Base-by-base conservation (phyloP, 2,113 vertebrate genomes). In the Eurypyga helias region DNA sequence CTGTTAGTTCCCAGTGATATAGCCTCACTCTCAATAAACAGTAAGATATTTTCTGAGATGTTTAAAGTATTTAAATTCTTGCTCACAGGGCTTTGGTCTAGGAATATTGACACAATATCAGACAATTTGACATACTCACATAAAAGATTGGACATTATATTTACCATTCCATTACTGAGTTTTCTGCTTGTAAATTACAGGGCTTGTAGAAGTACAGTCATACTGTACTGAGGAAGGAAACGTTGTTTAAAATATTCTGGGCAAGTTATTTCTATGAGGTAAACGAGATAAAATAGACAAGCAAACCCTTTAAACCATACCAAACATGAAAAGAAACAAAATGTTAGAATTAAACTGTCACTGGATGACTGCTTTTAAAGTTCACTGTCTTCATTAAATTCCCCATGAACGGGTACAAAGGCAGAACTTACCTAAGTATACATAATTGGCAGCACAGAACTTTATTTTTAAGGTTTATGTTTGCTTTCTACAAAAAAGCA, bases 141-240 rank as follows among this genome's bases (percentile, higher is more conserved):
- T 26, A 48, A 93, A 91, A 82, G 36, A 13, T 3, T 81, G 69
- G 33, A 49, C 28, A 46, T 66, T 80, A 5, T 71, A 92, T 82
- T 78, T 87, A 58, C 43, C 38, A 14, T 81, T 60, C 43, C 34
- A 41, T 67, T 92, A 87, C 5, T 76, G 46, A 90, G 29, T 89
- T 96, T 79, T 87, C 57, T 69, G 72, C 72, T 91, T 87, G 64
- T 87, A 79, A 93, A 90, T 87, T 87, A 84, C 29, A 82, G 21
- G 25, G 46, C 34, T 64, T 76, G 11, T n/a, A 3, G 13, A 76
- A 93, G n/a, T 60, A 90, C 33, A 94, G 45, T 78, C 33, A 60
- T 58, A 82, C 15, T 64, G 25, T 71, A 88, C 75, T 69, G 36
- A 83, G 91, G 49, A 86, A 52, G 19, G 16, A 84, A 84, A 89